Conservation (phyloP, 2,888 invertebrate species). For the Euproctis similis region DNA sequence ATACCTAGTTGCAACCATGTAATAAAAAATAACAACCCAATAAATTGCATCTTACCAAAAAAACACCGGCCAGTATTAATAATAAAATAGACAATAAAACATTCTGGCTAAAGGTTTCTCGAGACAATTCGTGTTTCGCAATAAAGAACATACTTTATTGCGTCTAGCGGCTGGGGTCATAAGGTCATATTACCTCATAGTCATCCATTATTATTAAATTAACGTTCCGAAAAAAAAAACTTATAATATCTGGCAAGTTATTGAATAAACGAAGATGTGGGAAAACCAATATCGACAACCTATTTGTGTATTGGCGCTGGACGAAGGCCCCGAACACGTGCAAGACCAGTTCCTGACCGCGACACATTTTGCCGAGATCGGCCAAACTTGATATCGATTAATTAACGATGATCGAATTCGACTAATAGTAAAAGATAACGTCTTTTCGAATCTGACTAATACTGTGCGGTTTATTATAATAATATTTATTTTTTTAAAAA, state of each 20-base stretch:
- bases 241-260: slow-evolving; percentile 16
- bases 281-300: slow-evolving; percentile 21
- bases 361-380: slow-evolving; percentile 7
- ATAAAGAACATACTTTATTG: slow-evolving; percentile 24
- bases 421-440: too few species aligned
- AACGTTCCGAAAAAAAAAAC: slow-evolving; percentile 21
- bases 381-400: slow-evolving; percentile 11
- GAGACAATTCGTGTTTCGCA: slow-evolving; percentile 20
- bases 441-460: too few species aligned
- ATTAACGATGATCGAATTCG: slow-evolving; percentile 4
- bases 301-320: slow-evolving; percentile 13
- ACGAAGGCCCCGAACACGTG: slow-evolving; percentile 14
- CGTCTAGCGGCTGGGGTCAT: slow-evolving; percentile 36
- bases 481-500: too few species aligned
- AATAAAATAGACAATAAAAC: background rate
- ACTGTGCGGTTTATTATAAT: too few species aligned
- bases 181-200: slow-evolving; percentile 40
- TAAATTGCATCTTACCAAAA: background rate
- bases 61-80: background rate
- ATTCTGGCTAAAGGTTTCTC: background rate
- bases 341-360: slow-evolving; percentile 13
- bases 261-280: slow-evolving; percentile 23
- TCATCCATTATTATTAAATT: slow-evolving; percentile 36
- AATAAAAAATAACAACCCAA: background rate
- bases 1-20: too few species aligned